Evolutionary conservation across 1,140 invertebrate genomes (phyloP).

Genomic region (Achatina immaculata): DNA sequence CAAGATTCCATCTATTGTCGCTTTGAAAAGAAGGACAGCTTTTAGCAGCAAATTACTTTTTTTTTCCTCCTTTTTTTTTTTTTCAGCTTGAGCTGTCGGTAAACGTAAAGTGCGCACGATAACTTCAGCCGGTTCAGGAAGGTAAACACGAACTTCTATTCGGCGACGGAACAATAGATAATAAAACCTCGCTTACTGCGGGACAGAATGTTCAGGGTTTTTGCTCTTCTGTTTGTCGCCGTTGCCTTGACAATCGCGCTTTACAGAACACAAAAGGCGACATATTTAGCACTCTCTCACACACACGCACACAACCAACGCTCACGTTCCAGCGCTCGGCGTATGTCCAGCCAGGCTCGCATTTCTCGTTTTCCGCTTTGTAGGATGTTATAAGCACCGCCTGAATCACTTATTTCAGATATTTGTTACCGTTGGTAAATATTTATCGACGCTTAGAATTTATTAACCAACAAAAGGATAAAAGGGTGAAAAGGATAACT

Average conservation of each 20-base stretch:
- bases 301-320: no score
- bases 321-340: no score
- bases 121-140: background rate
- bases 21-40: background rate
- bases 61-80: no score
- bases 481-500: no score
- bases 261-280: background rate
- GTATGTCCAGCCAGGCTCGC: no score
- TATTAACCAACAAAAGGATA: no score
- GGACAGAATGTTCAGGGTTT: background rate
- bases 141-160: background rate
- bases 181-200: background rate
- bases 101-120: slow-evolving; percentile 8
- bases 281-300: background rate
- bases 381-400: no score
- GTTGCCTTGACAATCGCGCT: background rate
- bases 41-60: slow-evolving; percentile 21
- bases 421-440: no score
- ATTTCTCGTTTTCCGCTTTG: no score
- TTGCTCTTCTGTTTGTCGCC: background rate
- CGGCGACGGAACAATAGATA: background rate
- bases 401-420: no score
- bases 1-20: slow-evolving; percentile 1
- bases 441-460: no score
- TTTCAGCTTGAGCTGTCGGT: background rate